Base-by-base conservation (phyloP, 2,888 invertebrate genomes). In the Agrotis clavis region DNA sequence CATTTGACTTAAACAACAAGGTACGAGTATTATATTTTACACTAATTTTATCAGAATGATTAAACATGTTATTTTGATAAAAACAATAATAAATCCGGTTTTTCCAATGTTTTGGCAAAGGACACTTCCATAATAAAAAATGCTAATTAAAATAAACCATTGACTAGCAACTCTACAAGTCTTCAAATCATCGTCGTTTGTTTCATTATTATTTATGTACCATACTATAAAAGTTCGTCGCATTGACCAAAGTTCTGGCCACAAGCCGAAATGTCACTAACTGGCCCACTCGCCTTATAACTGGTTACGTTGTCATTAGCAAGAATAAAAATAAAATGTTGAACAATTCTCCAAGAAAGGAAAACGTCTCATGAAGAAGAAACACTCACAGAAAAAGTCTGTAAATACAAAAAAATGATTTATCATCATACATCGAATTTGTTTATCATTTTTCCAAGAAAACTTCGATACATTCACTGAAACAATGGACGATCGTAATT, bases 211-310 rank as follows among this genome's bases (percentile, higher is more conserved):
- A 80, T 77, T 82, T 61, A 72, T 53, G 61, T 51, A 25, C 41
- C 54, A 13, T 54, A 48, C 48, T 5, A 41, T n/a, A n/a, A n/a
- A 41, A 71, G 50, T 62, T 70, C 41, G 41, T 79, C 14, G 6
- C 19, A 48, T 35, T 62, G 78, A 67, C 53, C 54, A 71, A 69
- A 78, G n/a, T 61, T 35, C 45, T 83, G 83, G 76, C 84, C 64
- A 14, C 7, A 21, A 68, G 73, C 76, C 81, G 71, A 82, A 76
- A 47, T 69, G 80, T 72, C 80, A 74, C 14, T 74, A 73, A 78
- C 70, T 63, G 50, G 54, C 67, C 71, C 68, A 78, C 66, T 66
- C 60, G 13, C 18, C 71, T 61, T 53, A 71, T 66, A 51, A 65
- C 53, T 21, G 67, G 25, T 73, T 75, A 75, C 69, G 71, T 6